Base-by-base conservation (phyloP, 2,113 vertebrate genomes). In the human region DNA sequence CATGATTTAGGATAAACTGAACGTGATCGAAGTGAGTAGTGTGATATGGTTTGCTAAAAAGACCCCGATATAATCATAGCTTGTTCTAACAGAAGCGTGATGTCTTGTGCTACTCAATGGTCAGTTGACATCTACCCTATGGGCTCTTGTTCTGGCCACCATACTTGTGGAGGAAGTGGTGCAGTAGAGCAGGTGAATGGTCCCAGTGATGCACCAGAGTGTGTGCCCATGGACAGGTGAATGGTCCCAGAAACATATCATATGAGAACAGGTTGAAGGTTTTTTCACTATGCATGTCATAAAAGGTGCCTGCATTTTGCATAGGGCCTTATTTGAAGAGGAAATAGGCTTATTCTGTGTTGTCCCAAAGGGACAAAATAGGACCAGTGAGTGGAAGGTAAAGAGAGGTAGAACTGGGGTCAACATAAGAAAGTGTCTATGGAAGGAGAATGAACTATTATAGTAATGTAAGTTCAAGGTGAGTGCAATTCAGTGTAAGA, bases 101-200 rank as follows among this genome's bases (percentile, higher is more conserved):
- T 2, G 7, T 9, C 35, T 2, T 4, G 0, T 25, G 25, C 10
- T 27, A 4, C 8, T 76, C 16, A 1, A 3, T 2, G 1, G 0
- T 45, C 27, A 16, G 45, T 25, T 32, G 17, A 3, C 13, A 25
- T 11, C 25, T 73, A 72, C 25, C 13, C 76, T 38, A 35, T 1
- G 0, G 6, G 30, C 38, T 75, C 11, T 35, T 23, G 14, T 18
- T 32, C 57, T 25, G 64, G 27, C 40, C 57, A 8, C 22, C 10
- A n/a, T 4, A 23, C 50, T 22, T 32, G 27, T 48, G 50, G 27
- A 79, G 8, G 32, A 78, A 66, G 59, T 22, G 59, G 57, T 5
- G 2, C 25, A 16, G 16, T 8, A 35, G 32, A 17, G 14, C 61
- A n/a, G 16, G 7, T 32, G 14, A 61, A 13, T 18, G 10, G 50